phyloP scores from a whole-genome alignment of 2,797 vertebrate genomes.

The Atherinosoma microstoma region DNA sequence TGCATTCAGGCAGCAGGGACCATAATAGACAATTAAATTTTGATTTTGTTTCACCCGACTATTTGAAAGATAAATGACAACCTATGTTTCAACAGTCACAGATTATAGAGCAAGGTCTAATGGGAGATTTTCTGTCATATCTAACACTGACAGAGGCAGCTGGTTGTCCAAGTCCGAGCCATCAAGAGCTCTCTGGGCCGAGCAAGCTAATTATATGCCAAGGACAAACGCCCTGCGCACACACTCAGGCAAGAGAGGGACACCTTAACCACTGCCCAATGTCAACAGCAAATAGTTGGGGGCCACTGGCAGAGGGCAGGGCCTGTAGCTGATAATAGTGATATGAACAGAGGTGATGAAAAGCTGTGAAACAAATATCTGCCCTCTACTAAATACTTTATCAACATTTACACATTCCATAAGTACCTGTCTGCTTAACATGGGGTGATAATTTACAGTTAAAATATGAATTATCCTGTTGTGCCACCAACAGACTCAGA shows the following conservation, averaged over 20 bases:
- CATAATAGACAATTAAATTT: slow-evolving; percentile 36
- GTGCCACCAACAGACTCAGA: slow-evolving; percentile 32
- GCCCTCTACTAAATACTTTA: slow-evolving; percentile 57
- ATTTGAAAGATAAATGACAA: slow-evolving; percentile 40
- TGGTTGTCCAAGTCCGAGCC: slow-evolving; percentile 61
- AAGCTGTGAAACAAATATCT: slow-evolving; percentile 58
- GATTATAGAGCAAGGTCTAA: slow-evolving; percentile 14
- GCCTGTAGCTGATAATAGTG: slow-evolving; percentile 66
- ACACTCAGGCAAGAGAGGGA: slow-evolving; percentile 44
- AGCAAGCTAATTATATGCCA: slow-evolving; percentile 84
- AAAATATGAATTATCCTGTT: slow-evolving; percentile 60
- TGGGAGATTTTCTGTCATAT: slow-evolving; percentile 20
- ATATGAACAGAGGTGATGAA: slow-evolving; percentile 68
- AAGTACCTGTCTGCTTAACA: slow-evolving; percentile 45
- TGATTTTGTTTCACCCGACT: slow-evolving; percentile 17
- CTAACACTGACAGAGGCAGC: slow-evolving; percentile 42
- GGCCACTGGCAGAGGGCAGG: slow-evolving; percentile 60
- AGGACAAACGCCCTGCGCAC: slow-evolving; percentile 77
- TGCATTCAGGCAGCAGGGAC: slow-evolving; percentile 15
- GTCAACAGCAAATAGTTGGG: slow-evolving; percentile 68
- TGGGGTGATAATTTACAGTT: slow-evolving; percentile 59
- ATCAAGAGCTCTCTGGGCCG: slow-evolving; percentile 70
- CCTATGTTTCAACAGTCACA: slow-evolving; percentile 18
- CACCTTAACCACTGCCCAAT: slow-evolving; percentile 66
- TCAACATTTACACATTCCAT: slow-evolving; percentile 54